These are phyloP conservation scores for Megaceryle alcyon DNA, from an alignment of 2,797 vertebrate species.

Conservation along the genomic window DNA sequence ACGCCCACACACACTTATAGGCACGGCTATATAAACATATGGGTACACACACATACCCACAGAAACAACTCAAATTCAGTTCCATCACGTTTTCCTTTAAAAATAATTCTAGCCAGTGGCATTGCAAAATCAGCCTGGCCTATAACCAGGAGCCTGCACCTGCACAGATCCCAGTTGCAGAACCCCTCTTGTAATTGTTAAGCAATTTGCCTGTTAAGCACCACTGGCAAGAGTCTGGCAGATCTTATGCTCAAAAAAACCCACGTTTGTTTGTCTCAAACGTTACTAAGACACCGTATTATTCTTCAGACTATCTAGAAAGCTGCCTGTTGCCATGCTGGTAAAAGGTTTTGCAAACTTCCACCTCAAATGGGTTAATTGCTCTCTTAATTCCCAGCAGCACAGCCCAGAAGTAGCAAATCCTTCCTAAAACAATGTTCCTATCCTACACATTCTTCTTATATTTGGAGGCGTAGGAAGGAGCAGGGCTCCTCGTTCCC, in stretches of 20 bases:
- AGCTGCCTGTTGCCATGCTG: constrained; percentile 46
- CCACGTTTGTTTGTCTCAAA: constrained; percentile 76
- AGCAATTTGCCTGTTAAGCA: constrained; percentile 76
- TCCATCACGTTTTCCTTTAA: constrained; percentile 74
- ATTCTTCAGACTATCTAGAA: constrained; percentile 74
- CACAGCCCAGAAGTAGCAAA: constrained; percentile 72
- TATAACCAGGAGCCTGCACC: constrained; percentile 77
- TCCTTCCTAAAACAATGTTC: constrained; percentile 16
- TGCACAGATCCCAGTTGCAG: constrained; percentile 76
- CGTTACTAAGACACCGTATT: constrained; percentile 73
- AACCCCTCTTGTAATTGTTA: constrained; percentile 68
- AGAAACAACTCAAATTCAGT: constrained; percentile 65
- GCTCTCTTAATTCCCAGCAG: constrained; percentile 56
- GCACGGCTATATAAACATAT: not conserved
- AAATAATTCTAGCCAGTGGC: constrained; percentile 74
- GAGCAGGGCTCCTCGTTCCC: not conserved
- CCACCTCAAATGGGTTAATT: constrained; percentile 72
- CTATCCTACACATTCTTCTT: not conserved
- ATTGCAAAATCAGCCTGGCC: constrained; percentile 80
- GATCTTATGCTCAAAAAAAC: not conserved
- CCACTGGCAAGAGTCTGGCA: constrained; percentile 81
- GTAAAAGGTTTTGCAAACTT: constrained; percentile 30
- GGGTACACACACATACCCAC: not conserved
- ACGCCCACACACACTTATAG: not conserved
- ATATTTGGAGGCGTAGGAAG: not conserved